phyloP scores from a whole-genome alignment of 2,888 invertebrate species.

The Anagyrus pseudococci region DNA sequence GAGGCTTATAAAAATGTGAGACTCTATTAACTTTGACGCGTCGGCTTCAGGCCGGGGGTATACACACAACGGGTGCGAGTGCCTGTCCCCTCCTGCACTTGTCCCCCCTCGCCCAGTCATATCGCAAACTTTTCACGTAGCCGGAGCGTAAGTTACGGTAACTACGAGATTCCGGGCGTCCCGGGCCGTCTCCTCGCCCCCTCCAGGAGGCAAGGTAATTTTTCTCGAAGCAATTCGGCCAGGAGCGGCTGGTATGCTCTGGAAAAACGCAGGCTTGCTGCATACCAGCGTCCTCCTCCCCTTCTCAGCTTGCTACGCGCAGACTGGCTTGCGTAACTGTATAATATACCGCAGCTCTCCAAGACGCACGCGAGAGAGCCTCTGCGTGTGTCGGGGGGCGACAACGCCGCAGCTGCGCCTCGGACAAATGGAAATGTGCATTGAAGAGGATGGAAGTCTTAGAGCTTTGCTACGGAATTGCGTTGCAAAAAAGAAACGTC shows the following conservation, averaged over 20 bases:
- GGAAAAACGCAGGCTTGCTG: slow-evolving; percentile 5
- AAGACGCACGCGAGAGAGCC: no score
- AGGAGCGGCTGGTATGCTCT: slow-evolving; percentile 16
- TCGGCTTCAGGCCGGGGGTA: slow-evolving; percentile 11
- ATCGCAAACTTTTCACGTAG: slow-evolving; percentile 24
- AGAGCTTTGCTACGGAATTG: no score
- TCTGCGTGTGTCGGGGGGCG: no score
- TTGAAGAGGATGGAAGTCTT: no score
- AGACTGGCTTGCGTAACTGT: slow-evolving; percentile 1
- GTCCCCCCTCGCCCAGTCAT: slow-evolving; percentile 1
- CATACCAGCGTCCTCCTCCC: not conserved
- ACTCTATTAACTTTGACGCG: slow-evolving; percentile 36
- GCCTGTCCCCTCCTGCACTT: not conserved
- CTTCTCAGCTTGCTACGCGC: not conserved
- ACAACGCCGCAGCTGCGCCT: no score
- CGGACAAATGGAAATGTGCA: no score
- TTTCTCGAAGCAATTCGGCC: slow-evolving; percentile 31
- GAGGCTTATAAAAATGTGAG: slow-evolving; percentile 30
- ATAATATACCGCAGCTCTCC: no score
- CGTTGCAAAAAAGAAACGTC: no score
- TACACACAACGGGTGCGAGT: not conserved
- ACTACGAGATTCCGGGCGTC: slow-evolving; percentile 23
- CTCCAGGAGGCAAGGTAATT: slow-evolving; percentile 23
- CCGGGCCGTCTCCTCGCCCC: no score
- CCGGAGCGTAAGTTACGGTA: slow-evolving; percentile 4